phyloP scores from a whole-genome alignment of 2,888 invertebrate genomes.

The Nebria brevicollis region DNA sequence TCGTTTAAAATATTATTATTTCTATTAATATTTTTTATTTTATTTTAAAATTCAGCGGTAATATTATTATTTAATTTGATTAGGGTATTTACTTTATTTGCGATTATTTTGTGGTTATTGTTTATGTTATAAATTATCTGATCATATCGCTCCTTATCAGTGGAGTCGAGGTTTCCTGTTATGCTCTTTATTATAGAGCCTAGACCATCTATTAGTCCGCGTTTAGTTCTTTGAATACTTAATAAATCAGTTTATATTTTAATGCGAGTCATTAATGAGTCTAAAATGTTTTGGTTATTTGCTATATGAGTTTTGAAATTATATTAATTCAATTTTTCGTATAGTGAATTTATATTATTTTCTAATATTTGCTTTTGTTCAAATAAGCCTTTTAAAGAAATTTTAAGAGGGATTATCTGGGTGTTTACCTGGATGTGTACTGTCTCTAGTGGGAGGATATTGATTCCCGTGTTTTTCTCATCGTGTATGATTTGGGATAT shows the following conservation, averaged over 20 bases:
- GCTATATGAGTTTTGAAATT: conserved; percentile 13
- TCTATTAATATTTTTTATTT: conserved; percentile 16
- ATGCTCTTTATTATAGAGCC: conserved; percentile 28
- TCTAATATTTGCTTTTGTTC: conserved; percentile 16
- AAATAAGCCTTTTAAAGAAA: background rate
- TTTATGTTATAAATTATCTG: conserved; percentile 15
- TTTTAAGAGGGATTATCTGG: conserved; percentile 23
- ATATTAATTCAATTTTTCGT: conserved; percentile 6
- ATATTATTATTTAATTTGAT: conserved; percentile 16
- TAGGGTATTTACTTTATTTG: conserved; percentile 11
- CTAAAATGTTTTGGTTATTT: background rate
- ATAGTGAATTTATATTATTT: background rate
- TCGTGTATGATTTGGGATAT: conserved; percentile 7
- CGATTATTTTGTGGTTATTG: conserved; percentile 14
- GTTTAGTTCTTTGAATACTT: conserved; percentile 10
- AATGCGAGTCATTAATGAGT: background rate
- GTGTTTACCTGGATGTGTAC: conserved; percentile 21
- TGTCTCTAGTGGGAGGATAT: background rate
- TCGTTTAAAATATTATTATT: conserved; percentile 24
- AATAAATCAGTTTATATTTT: background rate
- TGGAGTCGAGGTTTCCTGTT: conserved; percentile 17
- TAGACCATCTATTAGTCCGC: conserved; percentile 15
- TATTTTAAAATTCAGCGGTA: conserved; percentile 20
- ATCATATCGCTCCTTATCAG: conserved; percentile 21
- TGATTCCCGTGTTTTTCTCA: background rate